Percentiles rank a stretch among this genome's conserved stretches.
Evolutionary conservation across 2,888 invertebrate species (phyloP).

Genomic region (Drosophila peninsularis): DNA sequence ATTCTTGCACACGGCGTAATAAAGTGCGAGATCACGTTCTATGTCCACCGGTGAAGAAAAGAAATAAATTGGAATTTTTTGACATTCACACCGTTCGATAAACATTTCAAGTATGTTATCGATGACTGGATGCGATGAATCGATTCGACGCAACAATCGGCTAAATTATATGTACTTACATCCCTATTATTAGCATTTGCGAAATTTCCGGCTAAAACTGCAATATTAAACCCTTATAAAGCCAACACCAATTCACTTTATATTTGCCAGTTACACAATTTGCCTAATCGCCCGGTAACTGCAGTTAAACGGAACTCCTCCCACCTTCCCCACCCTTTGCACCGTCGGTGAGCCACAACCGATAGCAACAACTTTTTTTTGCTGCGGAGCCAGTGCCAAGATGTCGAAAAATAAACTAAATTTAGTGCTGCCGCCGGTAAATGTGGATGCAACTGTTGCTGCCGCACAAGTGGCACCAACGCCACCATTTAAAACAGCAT

Average conservation of each 20-base stretch:
- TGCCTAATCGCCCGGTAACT: constrained; percentile 15
- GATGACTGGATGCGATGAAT: constrained; percentile 16
- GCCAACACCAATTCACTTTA: not conserved
- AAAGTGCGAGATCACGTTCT: constrained; percentile 32
- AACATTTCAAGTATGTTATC: not conserved
- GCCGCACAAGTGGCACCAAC: constrained; percentile 86
- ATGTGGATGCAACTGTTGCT: constrained; percentile 89
- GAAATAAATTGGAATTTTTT: constrained; percentile 23
- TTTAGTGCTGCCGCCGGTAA: constrained; percentile 94
- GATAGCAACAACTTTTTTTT: constrained; percentile 24
- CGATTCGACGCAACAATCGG: not conserved
- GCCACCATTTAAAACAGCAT: constrained; percentile 85
- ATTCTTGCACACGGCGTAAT: not conserved
- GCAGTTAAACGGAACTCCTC: constrained; percentile 16
- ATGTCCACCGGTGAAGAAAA: not conserved
- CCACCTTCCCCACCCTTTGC: constrained; percentile 30
- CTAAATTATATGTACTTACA: constrained; percentile 13
- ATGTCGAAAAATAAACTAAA: constrained; percentile 97
- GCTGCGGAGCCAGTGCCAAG: constrained; percentile 30
- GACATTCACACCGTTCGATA: constrained; percentile 36
- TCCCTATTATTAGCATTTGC: constrained; percentile 36
- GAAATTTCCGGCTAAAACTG: constrained; percentile 27
- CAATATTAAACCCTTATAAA: constrained; percentile 16
- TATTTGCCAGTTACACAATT: constrained; percentile 13
- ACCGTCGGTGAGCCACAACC: constrained; percentile 28